phyloP scores from a whole-genome alignment of 2,888 invertebrate species.

The Drosophila limbata region DNA sequence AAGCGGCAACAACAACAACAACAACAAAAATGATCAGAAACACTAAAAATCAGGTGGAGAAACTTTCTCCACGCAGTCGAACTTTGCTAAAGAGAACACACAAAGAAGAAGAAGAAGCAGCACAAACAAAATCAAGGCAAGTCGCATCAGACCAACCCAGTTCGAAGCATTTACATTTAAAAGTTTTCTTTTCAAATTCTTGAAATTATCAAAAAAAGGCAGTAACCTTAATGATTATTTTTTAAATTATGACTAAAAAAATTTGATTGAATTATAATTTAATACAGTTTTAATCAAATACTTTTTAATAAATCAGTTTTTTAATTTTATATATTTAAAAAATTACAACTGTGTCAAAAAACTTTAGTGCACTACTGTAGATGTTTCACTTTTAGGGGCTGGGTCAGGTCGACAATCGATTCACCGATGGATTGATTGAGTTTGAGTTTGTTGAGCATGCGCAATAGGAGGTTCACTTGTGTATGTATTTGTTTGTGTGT shows the following conservation, averaged over 20 bases:
- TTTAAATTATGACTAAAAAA: not conserved
- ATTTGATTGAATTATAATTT: no score
- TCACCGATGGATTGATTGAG: not conserved
- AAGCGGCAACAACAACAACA: slow-evolving; percentile 23
- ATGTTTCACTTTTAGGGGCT: slow-evolving; percentile 17
- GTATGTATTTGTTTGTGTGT: not conserved
- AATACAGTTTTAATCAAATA: no score
- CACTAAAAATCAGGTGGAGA: slow-evolving; percentile 61
- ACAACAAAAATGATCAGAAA: slow-evolving; percentile 49
- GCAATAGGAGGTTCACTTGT: slow-evolving; percentile 7
- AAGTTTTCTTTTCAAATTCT: slow-evolving; percentile 2
- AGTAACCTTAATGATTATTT: not conserved
- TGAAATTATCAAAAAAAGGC: not conserved
- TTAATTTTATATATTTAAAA: no score
- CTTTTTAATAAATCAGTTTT: no score
- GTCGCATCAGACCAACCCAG: slow-evolving; percentile 16
- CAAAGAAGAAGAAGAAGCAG: slow-evolving; percentile 18
- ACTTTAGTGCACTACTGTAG: slow-evolving; percentile 4
- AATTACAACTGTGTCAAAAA: slow-evolving; percentile 3
- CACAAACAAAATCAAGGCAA: slow-evolving; percentile 22
- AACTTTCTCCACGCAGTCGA: slow-evolving; percentile 69
- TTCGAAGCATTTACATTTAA: slow-evolving; percentile 2
- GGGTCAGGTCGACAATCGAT: slow-evolving; percentile 16
- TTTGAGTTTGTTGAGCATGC: slow-evolving; percentile 21
- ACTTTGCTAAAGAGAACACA: slow-evolving; percentile 66